Base-by-base conservation (phyloP, 2,888 invertebrate genomes). In the Cosmopolites sordidus region DNA sequence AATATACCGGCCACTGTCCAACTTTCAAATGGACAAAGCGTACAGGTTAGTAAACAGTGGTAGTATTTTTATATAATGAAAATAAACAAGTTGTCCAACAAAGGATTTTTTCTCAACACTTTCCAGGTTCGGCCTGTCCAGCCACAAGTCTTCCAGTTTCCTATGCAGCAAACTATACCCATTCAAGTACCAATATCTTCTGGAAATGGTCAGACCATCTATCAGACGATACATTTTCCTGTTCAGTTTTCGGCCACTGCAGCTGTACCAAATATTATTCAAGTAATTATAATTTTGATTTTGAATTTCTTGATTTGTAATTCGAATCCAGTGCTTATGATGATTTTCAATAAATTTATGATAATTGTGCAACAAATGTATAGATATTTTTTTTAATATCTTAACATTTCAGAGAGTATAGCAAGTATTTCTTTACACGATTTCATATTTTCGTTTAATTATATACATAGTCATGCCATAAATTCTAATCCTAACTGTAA, bases 141-240 rank as follows among this genome's bases (percentile, higher is more conserved):
- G 51, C 66, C 56, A 1, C 72, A 73, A 63, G 77, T 82, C 9
- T 72, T 84, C 37, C 89, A 89, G 73, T 83, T 85, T 56, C 83
- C 83, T 1, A 79, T 83, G 75, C 84, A 84, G 67, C 87, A 86
- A 66, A 86, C 90, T 54, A 90, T 93, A 46, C 92, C 92, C 0
- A 90, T 95, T 2, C 95, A 95, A 73, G 90, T 94, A 56, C 93
- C 93, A 1, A 90, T 93, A 59, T 84, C 86, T 43, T 84, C 88
- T 48, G 76, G 72, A 16, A 89, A 88, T 72, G 96, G 96, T 0
- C 95, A 96, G 75, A 95, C 96, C 0, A 87, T 96, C 54, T 90
- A 93, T 73, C 96, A 97, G 73, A 95, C 96, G 0, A 87, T 97
- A 1, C 95, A 96, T 71, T 86, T 97, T 65, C 96, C 96, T 0